Evolutionary conservation across 2,113 vertebrate species (phyloP).

Genomic region (Campylomormyrus tamandua): DNA sequence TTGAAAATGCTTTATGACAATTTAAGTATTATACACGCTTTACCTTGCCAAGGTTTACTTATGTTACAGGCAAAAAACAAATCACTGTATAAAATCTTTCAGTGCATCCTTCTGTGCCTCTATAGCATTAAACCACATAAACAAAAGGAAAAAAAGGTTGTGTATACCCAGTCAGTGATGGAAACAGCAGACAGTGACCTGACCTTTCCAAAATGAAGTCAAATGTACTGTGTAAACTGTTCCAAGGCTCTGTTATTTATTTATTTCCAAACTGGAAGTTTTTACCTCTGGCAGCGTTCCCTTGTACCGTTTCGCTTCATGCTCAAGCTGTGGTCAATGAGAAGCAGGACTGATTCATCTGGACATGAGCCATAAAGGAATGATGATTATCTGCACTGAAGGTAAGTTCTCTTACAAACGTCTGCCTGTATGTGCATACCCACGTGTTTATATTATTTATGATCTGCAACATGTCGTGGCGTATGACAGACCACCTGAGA

Average conservation of each 20-base stretch:
- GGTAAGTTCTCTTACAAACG: neutral
- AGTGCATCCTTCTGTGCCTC: neutral
- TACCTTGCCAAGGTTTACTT: neutral
- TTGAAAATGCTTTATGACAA: neutral
- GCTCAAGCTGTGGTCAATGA: neutral
- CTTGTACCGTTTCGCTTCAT: neutral
- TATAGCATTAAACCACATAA: neutral
- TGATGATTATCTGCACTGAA: neutral
- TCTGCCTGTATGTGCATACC: neutral
- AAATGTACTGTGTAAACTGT: conserved; percentile 33
- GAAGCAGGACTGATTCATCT: neutral
- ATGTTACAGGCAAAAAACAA: neutral
- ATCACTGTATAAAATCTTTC: neutral
- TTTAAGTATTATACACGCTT: neutral
- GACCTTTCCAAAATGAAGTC: conserved; percentile 8
- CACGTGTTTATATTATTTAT: neutral
- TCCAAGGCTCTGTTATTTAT: conserved; percentile 8
- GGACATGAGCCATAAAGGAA: neutral
- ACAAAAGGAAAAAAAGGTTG: neutral
- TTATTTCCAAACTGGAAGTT: neutral
- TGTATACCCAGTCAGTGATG: neutral
- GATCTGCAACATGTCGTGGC: neutral
- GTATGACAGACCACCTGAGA: neutral
- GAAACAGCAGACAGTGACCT: neutral
- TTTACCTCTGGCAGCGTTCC: neutral